Evolutionary conservation across 2,888 invertebrate genomes (phyloP), one percentile per base, ranked within the genome.

Genomic region (Corbicula japonica): DNA sequence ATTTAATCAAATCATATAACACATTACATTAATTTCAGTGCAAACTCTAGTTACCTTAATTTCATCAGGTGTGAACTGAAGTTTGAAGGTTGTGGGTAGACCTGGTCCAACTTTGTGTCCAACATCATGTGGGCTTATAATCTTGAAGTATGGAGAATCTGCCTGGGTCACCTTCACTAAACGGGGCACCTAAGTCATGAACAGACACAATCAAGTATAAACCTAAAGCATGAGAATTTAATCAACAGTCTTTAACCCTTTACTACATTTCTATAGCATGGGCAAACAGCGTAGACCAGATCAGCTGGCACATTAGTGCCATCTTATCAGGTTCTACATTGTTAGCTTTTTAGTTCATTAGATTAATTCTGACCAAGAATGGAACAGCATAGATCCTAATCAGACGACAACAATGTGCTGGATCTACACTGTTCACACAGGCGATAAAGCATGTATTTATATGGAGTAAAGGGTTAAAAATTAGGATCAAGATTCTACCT

Each of bases 101-200:
- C 97, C 96, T 21, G 96, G 96, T 5, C 96, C 96, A 28, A 96
- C 92, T 88, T 96, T 95, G 81, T 93, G 88, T 32, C 92, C 90
- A 18, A 92, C 91, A 84, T 93, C 91, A 81, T 91, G 86, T 41
- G 93, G 93, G 63, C 91, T 89, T 68, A 93, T 91, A 46, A 93
- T 91, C 73, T 92, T 92, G 86, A 93, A 94, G 85, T 93, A 94
- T 5, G 93, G 93, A 2, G 93, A 93, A 58, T 93, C 92, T 12
- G 90, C 91, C 80, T 93, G 93, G 2, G 90, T 91, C 12, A 94
- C 93, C 80, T 93, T 93, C 26, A 94, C 92, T 35, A 93, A 85
- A 30, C 94, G 83, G 5, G 94, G 93, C 12, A 94, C 93, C 93
- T 93, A 76, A 32, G 34, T 63, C 15, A 30, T 50, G 34, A 52